Base-by-base conservation (phyloP, 2,797 vertebrate species). In the Coreius guichenoti region DNA sequence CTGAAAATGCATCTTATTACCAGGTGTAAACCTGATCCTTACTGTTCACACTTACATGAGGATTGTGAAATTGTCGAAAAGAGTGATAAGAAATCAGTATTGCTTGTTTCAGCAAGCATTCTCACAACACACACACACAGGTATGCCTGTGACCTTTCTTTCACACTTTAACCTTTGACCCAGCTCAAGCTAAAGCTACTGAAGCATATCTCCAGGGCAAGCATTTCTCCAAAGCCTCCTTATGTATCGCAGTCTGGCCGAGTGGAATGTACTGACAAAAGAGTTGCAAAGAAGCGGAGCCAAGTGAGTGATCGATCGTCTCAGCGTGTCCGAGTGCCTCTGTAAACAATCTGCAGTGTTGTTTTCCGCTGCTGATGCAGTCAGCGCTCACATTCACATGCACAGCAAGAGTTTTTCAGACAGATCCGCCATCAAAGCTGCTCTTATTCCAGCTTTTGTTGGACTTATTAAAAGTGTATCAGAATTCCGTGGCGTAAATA, bases 101-200 rank as follows among this genome's bases (percentile, higher is more conserved):
- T 49, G 49, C 39, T 81, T 72, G 77, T 61, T 80, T 69, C 76
- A 69, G 39, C 81, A 43, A 54, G 29, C 43, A 36, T n/a, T 93
- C 92, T 92, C 79, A 54, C 56, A 58, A 65, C 56, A 56, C 83
- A 72, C 67, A 51, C 54, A 80, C 58, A 77, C 70, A 76, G 83
- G 82, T 83, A 86, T 85, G 80, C 83, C 83, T 92, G 93, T 89
- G 87, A 89, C 80, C 90, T 47, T 79, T 84, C 36, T 23, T 58
- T 72, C 67, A 79, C 83, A 79, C 83, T 72, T 39, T 89, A 85
- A 88, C 87, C 91, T 88, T 74, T 88, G 91, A 93, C 92, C 92
- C 81, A 58, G 63, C 67, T 84, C 81, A 86, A 90, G 90, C 91
- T 84, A 12, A 43, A 80, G 63, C 84, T 88, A 90, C 86, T 89